A percentile compares a stretch with the other conserved stretches of the same genome.
These are phyloP conservation scores for Acrobasis suavella DNA, from an alignment of 2,888 invertebrate genomes.

Conservation along the genomic window DNA sequence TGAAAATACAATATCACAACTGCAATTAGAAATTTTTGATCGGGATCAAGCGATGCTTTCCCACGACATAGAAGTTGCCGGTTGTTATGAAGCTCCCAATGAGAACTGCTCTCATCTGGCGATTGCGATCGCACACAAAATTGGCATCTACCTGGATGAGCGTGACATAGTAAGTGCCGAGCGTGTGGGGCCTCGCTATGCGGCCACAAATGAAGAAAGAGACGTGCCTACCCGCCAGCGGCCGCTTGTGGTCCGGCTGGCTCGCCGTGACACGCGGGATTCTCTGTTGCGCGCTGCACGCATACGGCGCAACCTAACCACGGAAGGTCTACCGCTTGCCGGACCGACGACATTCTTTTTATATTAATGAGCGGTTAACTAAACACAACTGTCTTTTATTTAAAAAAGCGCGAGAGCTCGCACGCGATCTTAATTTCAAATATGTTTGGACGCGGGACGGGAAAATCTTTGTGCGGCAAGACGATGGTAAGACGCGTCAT, in stretches of 20 bases:
- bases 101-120: slow-evolving; percentile 13
- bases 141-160: slow-evolving; percentile 9
- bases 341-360: background rate
- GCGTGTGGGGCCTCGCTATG: background rate
- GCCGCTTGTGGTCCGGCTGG: slow-evolving; percentile 4
- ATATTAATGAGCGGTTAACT: background rate
- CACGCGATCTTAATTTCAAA: background rate
- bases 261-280: slow-evolving; percentile 2
- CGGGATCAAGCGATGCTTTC: slow-evolving; percentile 3
- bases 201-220: background rate
- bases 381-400: background rate
- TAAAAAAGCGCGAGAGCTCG: background rate
- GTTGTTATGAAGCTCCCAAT: slow-evolving; percentile 5
- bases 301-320: background rate
- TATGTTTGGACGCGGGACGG: background rate
- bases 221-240: background rate
- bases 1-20: slow-evolving; percentile 10
- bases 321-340: background rate
- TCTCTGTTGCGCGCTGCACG: slow-evolving; percentile 3
- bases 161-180: slow-evolving; percentile 12
- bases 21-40: slow-evolving; percentile 14
- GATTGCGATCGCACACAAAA: slow-evolving; percentile 5
- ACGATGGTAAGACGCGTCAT: background rate
- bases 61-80: slow-evolving; percentile 14
- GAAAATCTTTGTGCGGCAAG: background rate